These are phyloP conservation scores for Leucoraja erinaceus DNA, from an alignment of 2,113 vertebrate genomes.

Conservation along the genomic window DNA sequence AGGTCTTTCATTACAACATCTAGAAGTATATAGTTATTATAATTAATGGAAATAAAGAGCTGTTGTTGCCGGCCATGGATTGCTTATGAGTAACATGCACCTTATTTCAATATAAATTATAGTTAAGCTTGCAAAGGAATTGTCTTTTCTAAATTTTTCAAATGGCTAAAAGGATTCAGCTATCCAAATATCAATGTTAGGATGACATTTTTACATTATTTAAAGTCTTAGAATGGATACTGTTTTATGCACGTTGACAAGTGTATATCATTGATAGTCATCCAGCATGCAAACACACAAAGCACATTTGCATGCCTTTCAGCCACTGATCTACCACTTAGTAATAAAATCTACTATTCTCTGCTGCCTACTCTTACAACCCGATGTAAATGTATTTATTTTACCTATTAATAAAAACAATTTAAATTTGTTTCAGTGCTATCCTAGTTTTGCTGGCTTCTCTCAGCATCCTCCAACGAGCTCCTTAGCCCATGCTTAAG, in stretches of 20 bases:
- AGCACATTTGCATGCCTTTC: background rate
- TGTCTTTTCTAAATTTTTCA: background rate
- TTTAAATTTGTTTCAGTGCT: background rate
- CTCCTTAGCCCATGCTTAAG: background rate
- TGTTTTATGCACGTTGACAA: background rate
- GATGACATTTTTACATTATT: background rate
- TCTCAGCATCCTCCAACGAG: background rate
- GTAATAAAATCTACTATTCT: background rate
- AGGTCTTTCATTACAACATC: background rate
- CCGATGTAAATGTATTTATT: background rate
- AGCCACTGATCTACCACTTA: background rate
- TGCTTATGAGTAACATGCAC: background rate
- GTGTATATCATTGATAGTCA: background rate
- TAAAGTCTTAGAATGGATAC: background rate
- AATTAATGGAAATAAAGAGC: background rate
- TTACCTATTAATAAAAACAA: background rate
- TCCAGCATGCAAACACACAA: background rate
- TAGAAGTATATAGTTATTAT: background rate
- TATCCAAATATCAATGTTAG: background rate
- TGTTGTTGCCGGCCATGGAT: background rate
- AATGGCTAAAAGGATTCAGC: background rate
- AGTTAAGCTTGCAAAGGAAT: background rate
- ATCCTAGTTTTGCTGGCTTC: background rate
- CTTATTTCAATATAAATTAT: background rate
- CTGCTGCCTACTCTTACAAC: background rate